Conservation (phyloP, 2,888 invertebrate genomes). For the Lobophora halterata region DNA sequence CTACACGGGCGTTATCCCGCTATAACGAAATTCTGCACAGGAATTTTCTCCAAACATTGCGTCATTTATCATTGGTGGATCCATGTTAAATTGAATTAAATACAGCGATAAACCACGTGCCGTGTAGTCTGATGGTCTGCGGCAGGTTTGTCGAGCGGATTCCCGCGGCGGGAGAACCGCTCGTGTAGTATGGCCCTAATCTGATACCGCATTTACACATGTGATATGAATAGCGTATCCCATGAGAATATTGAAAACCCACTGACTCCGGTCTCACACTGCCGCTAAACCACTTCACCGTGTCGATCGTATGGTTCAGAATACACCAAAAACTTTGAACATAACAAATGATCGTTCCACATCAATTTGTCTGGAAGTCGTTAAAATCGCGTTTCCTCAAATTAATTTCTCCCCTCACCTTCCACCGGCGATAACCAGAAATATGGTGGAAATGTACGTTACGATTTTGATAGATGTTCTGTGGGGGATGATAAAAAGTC, state of each 20-base stretch:
- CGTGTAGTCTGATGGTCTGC: too few relatives aligned
- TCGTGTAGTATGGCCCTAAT: too few relatives aligned
- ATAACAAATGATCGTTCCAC: slow-evolving; percentile 70
- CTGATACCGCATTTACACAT: too few relatives aligned
- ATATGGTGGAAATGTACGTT: slow-evolving; percentile 57
- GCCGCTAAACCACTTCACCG: slow-evolving; percentile 9
- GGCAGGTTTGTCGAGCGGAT: too few relatives aligned
- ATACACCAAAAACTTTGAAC: slow-evolving; percentile 49
- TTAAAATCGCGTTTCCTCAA: slow-evolving; percentile 71
- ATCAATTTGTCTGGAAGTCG: slow-evolving; percentile 69
- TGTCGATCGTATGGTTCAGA: slow-evolving; percentile 34
- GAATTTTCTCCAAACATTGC: too few relatives aligned
- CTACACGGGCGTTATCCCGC: too few relatives aligned
- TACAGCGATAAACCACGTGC: too few relatives aligned
- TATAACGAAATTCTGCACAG: too few relatives aligned
- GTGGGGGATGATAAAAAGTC: slow-evolving; percentile 39
- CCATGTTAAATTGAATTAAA: too few relatives aligned
- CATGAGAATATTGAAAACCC: slow-evolving; percentile 9
- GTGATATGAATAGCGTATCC: not conserved
- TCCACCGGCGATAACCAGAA: slow-evolving; percentile 48
- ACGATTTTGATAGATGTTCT: slow-evolving; percentile 55
- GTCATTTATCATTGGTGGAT: too few relatives aligned
- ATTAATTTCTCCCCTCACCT: slow-evolving; percentile 65
- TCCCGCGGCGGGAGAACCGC: too few relatives aligned
- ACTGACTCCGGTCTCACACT: slow-evolving; percentile 7